Conservation (phyloP, 2,888 invertebrate species). For the Odontocolon sp. region DNA sequence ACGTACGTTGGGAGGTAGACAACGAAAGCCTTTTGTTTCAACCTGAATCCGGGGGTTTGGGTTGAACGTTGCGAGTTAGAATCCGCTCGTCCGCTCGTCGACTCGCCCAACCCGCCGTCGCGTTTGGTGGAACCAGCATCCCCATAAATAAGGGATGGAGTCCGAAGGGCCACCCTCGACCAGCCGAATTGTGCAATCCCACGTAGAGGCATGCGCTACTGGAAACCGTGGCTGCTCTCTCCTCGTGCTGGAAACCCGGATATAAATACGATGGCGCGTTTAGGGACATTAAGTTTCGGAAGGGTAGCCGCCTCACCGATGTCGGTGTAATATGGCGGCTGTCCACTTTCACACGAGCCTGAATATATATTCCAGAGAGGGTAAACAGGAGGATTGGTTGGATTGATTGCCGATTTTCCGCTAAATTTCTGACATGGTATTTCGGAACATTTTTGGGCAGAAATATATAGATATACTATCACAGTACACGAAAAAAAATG, state of each 20-base stretch:
- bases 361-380: constrained; percentile 59
- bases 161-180: constrained; percentile 61
- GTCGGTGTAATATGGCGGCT: constrained; percentile 63
- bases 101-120: constrained; percentile 54
- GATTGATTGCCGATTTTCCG: constrained; percentile 60
- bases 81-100: constrained; percentile 46
- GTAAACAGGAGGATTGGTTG: constrained; percentile 48
- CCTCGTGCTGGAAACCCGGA: constrained; percentile 66
- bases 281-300: constrained; percentile 70
- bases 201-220: constrained; percentile 62
- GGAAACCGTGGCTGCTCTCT: not conserved
- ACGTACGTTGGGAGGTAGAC: constrained; percentile 12
- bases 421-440: constrained; percentile 49
- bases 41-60: constrained; percentile 30
- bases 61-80: constrained; percentile 37
- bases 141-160: constrained; percentile 74
- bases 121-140: constrained; percentile 67
- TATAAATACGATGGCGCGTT: constrained; percentile 70
- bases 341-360: constrained; percentile 62
- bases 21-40: constrained; percentile 46
- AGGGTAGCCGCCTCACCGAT: constrained; percentile 63
- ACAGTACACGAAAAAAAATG: too few species aligned
- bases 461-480: not conserved
- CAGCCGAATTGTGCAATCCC: constrained; percentile 64
- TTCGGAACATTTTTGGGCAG: constrained; percentile 4